Base-by-base conservation (phyloP, 2,797 vertebrate species). In the Centropyge bicolor region DNA sequence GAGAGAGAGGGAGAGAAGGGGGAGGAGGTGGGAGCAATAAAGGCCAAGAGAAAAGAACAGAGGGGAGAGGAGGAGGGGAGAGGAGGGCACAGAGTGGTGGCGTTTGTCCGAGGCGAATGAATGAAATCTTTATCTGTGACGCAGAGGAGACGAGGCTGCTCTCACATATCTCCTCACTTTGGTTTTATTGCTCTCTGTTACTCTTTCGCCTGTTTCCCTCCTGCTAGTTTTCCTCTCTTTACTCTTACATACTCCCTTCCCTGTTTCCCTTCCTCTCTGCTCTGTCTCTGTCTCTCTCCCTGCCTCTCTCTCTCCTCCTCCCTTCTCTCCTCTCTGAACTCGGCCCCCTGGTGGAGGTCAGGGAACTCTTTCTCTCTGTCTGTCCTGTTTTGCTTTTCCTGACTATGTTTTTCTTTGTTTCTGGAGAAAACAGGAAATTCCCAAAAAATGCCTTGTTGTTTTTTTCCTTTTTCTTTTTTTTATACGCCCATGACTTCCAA, bases 41-140 rank as follows among this genome's bases (percentile, higher is more conserved):
- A 93, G 83, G 76, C 74, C 74, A 63, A 80, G 79, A 80, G 83
- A 82, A 78, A 74, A 63, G 63, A 76, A 17, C 56, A 54, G 35
- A 79, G 74, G 69, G 69, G 65, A 65, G 11, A 57, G 70, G 74
- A 72, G 80, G 78, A 72, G 74, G 82, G 70, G 41, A 60, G 80
- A 74, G 72, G 71, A 81, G 80, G 67, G 80, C 43, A 76, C 55
- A 81, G 84, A 84, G 81, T 82, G 86, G 80, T 38, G 63, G 64
- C 76, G 87, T 92, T 93, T 92, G 88, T 91, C 79, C 35, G 24
- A 41, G 75, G 69, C 31, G 41, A 69, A 90, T 94, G 88, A 94
- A 94, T 94, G 81, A 92, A 88, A 93, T 91, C 86, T 94, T 94
- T 94, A 90, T 94, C 75, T 88, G 13, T 61, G 83, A 78, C 8